These are phyloP conservation scores for Papilio machaon DNA, from an alignment of 1,140 invertebrate genomes.

Conservation along the genomic window DNA sequence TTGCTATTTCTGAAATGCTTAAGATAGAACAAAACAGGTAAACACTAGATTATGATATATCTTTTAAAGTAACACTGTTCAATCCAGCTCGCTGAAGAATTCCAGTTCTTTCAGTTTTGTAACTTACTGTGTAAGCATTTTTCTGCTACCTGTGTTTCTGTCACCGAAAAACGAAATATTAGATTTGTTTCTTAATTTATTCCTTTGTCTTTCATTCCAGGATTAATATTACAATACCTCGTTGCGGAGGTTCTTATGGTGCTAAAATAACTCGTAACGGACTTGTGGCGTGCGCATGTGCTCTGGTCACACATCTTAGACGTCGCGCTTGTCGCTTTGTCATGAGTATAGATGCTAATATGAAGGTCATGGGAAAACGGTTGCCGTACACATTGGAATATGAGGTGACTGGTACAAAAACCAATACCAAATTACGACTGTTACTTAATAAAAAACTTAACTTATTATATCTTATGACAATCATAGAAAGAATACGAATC, in stretches of 20 bases:
- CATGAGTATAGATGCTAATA: slow-evolving; percentile 84
- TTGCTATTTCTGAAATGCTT: slow-evolving; percentile 83
- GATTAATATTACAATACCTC: slow-evolving; percentile 83
- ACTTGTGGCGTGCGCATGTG: slow-evolving; percentile 80
- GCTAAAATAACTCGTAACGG: slow-evolving; percentile 82
- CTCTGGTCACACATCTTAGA: slow-evolving; percentile 82
- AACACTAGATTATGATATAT: not conserved
- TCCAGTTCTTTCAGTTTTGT: too few species aligned
- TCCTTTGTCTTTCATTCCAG: slow-evolving; percentile 56
- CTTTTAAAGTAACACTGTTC: not conserved
- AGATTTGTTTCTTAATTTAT: too few species aligned
- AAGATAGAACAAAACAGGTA: slow-evolving; percentile 68
- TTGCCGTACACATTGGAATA: slow-evolving; percentile 82
- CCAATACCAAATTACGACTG: too few species aligned
- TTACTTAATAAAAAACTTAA: too few species aligned
- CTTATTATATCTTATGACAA: too few species aligned
- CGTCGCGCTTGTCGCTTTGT: slow-evolving; percentile 84
- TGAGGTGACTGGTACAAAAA: slow-evolving; percentile 76
- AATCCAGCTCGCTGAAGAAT: too few species aligned
- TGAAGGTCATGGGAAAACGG: slow-evolving; percentile 85
- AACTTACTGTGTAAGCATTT: too few species aligned
- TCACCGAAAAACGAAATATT: not conserved
- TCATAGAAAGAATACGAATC: too few species aligned
- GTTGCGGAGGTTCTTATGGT: slow-evolving; percentile 84
- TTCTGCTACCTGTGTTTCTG: too few species aligned